Percentiles rank a stretch among this genome's conserved stretches.
These are phyloP conservation scores for Thripadectes ignobilis DNA, from an alignment of 2,797 vertebrate genomes.

Conservation along the genomic window DNA sequence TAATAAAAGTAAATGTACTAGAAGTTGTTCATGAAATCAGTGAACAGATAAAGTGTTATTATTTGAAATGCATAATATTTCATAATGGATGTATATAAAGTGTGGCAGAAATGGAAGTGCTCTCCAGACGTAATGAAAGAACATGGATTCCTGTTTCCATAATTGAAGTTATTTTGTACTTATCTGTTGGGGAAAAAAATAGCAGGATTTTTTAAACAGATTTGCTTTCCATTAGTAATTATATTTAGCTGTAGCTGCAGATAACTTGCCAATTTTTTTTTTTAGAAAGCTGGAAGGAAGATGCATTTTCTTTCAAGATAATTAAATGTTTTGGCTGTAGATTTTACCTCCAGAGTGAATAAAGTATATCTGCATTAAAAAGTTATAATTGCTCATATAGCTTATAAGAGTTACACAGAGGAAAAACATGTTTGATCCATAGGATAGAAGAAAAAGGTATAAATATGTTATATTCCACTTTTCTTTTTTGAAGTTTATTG, in stretches of 20 bases:
- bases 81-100: not conserved
- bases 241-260: conserved; percentile 12
- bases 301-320: conserved; percentile 31
- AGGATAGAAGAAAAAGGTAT: not conserved
- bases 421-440: not conserved
- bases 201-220: not conserved
- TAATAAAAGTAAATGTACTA: conserved; percentile 22
- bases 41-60: conserved; percentile 4
- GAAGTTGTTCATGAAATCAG: not conserved
- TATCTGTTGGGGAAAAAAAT: conserved; percentile 2
- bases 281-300: not conserved
- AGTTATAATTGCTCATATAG: conserved; percentile 4
- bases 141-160: not conserved
- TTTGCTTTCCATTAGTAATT: conserved; percentile 47
- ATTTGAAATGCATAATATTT: not conserved
- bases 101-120: not conserved
- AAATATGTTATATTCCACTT: not conserved
- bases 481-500: not conserved
- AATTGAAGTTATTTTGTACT: conserved; percentile 23
- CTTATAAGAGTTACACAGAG: not conserved
- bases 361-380: not conserved
- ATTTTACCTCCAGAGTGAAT: not conserved
- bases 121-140: conserved; percentile 2
- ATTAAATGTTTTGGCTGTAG: conserved; percentile 38
- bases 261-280: not conserved